Conservation (phyloP, 2,113 vertebrate genomes). For the Xiphophorus couchianus region DNA sequence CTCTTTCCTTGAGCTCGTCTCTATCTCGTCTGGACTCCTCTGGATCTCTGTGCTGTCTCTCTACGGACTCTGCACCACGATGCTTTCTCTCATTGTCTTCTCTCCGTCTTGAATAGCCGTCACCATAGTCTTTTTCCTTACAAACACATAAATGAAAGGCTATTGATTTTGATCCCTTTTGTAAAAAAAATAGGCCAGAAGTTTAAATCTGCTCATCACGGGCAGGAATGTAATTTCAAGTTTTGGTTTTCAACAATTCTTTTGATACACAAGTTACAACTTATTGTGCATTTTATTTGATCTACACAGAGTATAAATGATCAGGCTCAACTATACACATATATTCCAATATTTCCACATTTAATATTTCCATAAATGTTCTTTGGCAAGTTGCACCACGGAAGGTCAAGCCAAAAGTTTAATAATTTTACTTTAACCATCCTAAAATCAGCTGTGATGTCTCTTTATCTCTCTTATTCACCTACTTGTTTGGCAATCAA, state of each 20-base stretch:
- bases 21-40: conserved; percentile 58
- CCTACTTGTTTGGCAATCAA: too few species aligned
- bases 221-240: not conserved
- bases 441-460: not conserved
- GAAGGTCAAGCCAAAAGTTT: not conserved
- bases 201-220: not conserved
- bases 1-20: conserved; percentile 44
- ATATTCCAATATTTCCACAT: not conserved
- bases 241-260: not conserved
- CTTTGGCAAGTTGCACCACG: not conserved
- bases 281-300: not conserved
- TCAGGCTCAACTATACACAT: not conserved
- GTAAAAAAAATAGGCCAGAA: not conserved
- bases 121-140: conserved; percentile 55
- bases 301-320: not conserved
- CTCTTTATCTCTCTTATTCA: not conserved
- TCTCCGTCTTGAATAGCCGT: conserved; percentile 48
- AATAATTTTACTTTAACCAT: not conserved
- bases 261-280: not conserved
- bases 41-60: conserved; percentile 65
- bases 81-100: conserved; percentile 59
- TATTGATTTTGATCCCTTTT: not conserved
- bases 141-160: not conserved
- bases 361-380: not conserved
- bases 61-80: conserved; percentile 65